phyloP scores from a whole-genome alignment of 2,888 invertebrate genomes.

The Biston stratarius region DNA sequence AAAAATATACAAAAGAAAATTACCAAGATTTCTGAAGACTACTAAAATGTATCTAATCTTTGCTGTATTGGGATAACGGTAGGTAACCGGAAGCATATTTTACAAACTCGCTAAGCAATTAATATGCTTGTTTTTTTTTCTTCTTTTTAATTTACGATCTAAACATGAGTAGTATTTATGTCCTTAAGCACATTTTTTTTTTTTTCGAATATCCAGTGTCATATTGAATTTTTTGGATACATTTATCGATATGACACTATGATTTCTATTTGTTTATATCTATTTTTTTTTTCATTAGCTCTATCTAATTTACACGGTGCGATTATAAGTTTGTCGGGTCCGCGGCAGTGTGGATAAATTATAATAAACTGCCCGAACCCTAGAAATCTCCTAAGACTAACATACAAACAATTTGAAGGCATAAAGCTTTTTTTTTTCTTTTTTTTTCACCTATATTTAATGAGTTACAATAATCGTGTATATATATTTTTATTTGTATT shows the following conservation, averaged over 20 bases:
- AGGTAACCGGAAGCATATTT: slow-evolving; percentile 69
- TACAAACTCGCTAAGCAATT: slow-evolving; percentile 72
- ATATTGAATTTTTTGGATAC: slow-evolving; percentile 43
- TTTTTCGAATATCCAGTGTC: slow-evolving; percentile 57
- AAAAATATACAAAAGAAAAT: slow-evolving; percentile 61
- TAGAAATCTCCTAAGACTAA: slow-evolving; percentile 74
- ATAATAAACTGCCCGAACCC: slow-evolving; percentile 72
- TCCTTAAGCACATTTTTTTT: slow-evolving; percentile 78
- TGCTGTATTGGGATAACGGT: slow-evolving; percentile 46
- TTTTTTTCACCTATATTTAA: slow-evolving; percentile 77
- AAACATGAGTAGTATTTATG: slow-evolving; percentile 73
- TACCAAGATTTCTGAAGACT: slow-evolving; percentile 45
- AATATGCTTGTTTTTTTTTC: slow-evolving; percentile 61
- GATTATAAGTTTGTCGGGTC: slow-evolving; percentile 68
- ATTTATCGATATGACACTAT: slow-evolving; percentile 53
- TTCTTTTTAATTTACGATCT: slow-evolving; percentile 61
- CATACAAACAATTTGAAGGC: slow-evolving; percentile 84
- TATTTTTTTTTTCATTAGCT: slow-evolving; percentile 67
- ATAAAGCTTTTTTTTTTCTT: slow-evolving; percentile 79
- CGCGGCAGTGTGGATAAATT: slow-evolving; percentile 70
- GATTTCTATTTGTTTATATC: slow-evolving; percentile 61
- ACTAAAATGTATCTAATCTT: slow-evolving; percentile 53
- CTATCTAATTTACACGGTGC: slow-evolving; percentile 81
- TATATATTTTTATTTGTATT: slow-evolving; percentile 86
- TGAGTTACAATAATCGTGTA: slow-evolving; percentile 83